These are phyloP conservation scores for Deilephila porcellus DNA, from an alignment of 2,888 invertebrate species.

Conservation along the genomic window DNA sequence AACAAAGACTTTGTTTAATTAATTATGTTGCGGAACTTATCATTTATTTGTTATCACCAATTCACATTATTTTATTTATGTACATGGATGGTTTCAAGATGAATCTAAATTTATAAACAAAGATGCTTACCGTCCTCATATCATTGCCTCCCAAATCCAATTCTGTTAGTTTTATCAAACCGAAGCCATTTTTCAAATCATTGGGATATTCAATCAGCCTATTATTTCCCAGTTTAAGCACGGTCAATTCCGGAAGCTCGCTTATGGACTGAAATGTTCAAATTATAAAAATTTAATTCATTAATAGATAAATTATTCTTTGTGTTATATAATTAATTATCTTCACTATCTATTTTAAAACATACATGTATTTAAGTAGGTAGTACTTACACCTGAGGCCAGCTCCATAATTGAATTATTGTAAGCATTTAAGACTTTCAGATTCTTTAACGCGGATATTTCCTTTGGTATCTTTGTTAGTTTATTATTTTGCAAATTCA, in stretches of 20 bases:
- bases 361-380: background rate
- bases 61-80: no score
- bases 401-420: slow-evolving; percentile 71
- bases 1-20: background rate
- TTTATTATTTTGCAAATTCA: slow-evolving; percentile 75
- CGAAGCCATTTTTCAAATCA: slow-evolving; percentile 74
- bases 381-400: slow-evolving; percentile 67
- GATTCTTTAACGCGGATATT: slow-evolving; percentile 63
- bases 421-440: slow-evolving; percentile 68
- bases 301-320: no score
- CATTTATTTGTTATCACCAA: no score
- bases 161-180: slow-evolving; percentile 67
- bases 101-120: background rate
- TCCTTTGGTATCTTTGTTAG: slow-evolving; percentile 71
- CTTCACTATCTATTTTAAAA: no score
- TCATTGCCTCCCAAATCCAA: slow-evolving; percentile 79
- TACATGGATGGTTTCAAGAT: no score
- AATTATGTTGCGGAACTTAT: no score
- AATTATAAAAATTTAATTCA: slow-evolving; percentile 21
- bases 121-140: slow-evolving; percentile 68
- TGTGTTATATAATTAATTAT: no score
- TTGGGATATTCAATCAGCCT: slow-evolving; percentile 72
- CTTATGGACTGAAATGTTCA: slow-evolving; percentile 72
- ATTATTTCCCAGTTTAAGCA: slow-evolving; percentile 72
- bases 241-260: slow-evolving; percentile 66